Percentiles rank a stretch among this genome's conserved stretches.
Conservation (phyloP, 2,797 vertebrate species). For the Erpetoichthys calabaricus region DNA sequence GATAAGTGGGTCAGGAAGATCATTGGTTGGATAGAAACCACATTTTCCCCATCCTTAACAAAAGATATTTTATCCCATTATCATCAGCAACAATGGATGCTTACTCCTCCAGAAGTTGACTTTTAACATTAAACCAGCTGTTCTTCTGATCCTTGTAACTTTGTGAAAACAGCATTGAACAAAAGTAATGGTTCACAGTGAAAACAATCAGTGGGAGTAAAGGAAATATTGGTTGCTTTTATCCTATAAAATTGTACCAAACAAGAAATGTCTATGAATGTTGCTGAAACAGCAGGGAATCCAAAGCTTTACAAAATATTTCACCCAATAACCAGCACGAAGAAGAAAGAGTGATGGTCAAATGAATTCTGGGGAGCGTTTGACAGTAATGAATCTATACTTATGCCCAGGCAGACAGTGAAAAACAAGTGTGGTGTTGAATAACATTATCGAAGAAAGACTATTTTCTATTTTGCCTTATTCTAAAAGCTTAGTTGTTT, state of each 20-base stretch:
- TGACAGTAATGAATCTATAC: constrained; percentile 9
- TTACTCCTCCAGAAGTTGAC: background rate
- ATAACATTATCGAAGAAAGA: too few species aligned
- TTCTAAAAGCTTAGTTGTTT: too few species aligned
- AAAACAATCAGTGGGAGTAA: background rate
- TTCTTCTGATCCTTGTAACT: background rate
- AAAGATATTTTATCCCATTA: too few species aligned
- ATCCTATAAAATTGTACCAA: constrained; percentile 9
- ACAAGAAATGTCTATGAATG: constrained; percentile 14
- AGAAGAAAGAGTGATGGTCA: constrained; percentile 21
- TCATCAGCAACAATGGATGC: background rate
- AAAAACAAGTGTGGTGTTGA: background rate
- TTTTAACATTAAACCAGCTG: background rate
- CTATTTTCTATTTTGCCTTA: too few species aligned
- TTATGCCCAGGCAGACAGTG: constrained; percentile 11
- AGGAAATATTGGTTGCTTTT: constrained; percentile 4
- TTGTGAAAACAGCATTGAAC: background rate
- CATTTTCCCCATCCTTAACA: too few species aligned
- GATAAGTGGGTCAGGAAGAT: too few species aligned
- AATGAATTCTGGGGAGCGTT: constrained; percentile 17
- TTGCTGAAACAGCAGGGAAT: constrained; percentile 21
- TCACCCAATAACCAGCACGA: constrained; percentile 15
- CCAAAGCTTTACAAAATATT: constrained; percentile 12
- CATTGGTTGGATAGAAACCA: too few species aligned
- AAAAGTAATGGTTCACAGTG: background rate